Conservation (phyloP, 1,140 invertebrate species). For the Eupeodes corollae region DNA sequence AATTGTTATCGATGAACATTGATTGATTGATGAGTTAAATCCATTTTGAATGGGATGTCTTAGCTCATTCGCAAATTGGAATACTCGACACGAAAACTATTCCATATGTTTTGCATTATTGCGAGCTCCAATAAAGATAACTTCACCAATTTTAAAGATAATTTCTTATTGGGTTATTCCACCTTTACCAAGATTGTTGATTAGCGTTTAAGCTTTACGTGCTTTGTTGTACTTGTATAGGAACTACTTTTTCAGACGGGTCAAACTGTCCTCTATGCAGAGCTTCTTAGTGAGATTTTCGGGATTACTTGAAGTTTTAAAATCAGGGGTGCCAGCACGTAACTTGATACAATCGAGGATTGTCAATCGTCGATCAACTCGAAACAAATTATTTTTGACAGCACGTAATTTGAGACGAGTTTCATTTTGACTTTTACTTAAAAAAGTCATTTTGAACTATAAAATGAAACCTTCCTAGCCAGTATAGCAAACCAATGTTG, state of each 20-base stretch:
- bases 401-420: too few relatives aligned
- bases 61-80: constrained; percentile 42
- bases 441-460: too few relatives aligned
- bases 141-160: constrained; percentile 59
- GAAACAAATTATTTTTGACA: too few relatives aligned
- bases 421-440: too few relatives aligned
- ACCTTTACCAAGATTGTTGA: constrained; percentile 74
- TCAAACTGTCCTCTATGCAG: constrained; percentile 30
- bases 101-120: constrained; percentile 83
- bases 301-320: constrained; percentile 47
- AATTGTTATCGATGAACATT: constrained; percentile 18
- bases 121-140: constrained; percentile 73
- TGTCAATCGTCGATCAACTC: too few relatives aligned
- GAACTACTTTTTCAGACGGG: constrained; percentile 55
- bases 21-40: constrained; percentile 12
- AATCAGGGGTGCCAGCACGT: too few relatives aligned
- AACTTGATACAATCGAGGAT: too few relatives aligned
- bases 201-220: constrained; percentile 84
- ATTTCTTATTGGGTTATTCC: constrained; percentile 77
- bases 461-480: too few relatives aligned
- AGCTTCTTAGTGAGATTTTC: constrained; percentile 26
- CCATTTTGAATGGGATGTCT: constrained; percentile 35
- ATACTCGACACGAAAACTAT: constrained; percentile 53
- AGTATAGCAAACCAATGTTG: too few relatives aligned
- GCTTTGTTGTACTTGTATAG: constrained; percentile 64